A percentile compares a stretch with the other conserved stretches of the same genome.
Evolutionary conservation across 2,888 invertebrate genomes (phyloP).

Genomic region (Troides oblongomaculatus): DNA sequence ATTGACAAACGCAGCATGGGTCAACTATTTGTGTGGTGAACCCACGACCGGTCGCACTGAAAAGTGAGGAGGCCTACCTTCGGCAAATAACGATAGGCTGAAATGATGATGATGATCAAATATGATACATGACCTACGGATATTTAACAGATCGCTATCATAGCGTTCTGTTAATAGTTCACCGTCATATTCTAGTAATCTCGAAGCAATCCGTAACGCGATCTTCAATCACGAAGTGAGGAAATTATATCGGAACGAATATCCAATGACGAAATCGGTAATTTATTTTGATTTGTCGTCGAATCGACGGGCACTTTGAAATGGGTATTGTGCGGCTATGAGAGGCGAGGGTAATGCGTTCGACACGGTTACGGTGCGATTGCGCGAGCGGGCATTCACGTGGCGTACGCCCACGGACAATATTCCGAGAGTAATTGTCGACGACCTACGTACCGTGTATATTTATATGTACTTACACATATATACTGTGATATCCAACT

Average conservation of each 20-base stretch:
- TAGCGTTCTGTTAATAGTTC: conserved; percentile 5
- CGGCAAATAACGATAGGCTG: too few relatives aligned
- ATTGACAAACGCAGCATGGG: too few relatives aligned
- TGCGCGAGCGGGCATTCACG: conserved; percentile 60
- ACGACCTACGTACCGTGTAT: conserved; percentile 6
- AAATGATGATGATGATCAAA: too few relatives aligned
- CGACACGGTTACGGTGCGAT: conserved; percentile 49
- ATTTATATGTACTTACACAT: background rate
- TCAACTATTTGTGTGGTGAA: too few relatives aligned
- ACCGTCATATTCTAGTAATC: conserved; percentile 35
- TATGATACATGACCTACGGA: background rate
- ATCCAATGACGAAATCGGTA: conserved; percentile 66
- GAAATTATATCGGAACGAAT: conserved; percentile 75
- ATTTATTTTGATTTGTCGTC: conserved; percentile 67
- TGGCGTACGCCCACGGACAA: conserved; percentile 39
- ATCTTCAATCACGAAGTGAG: conserved; percentile 57
- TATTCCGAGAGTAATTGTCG: conserved; percentile 13
- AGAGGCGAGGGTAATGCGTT: conserved; percentile 64
- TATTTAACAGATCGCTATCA: background rate
- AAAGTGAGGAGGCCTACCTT: too few relatives aligned
- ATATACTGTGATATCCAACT: background rate
- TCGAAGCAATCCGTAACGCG: conserved; percentile 40
- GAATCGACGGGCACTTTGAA: conserved; percentile 56
- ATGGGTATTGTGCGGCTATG: conserved; percentile 60
- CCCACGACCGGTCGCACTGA: too few relatives aligned